Conservation (phyloP, 2,888 invertebrate species). For the Pecten maximus region DNA sequence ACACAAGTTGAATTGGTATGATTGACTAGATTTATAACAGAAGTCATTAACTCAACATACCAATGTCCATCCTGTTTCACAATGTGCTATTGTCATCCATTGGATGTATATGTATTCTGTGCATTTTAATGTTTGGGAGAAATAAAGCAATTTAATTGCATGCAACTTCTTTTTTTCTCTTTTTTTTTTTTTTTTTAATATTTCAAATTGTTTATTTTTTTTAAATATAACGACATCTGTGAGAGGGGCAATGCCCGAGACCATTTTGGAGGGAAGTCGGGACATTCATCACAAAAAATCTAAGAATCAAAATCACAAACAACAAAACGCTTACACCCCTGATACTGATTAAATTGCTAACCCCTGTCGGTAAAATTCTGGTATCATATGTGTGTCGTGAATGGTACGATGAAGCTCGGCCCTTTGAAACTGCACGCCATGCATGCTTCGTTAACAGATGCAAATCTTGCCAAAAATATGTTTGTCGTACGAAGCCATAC, state of each 20-base stretch:
- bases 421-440: constrained; percentile 23
- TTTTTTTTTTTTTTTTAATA: background rate
- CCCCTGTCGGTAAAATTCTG: background rate
- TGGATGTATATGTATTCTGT: too few species aligned
- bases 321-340: background rate
- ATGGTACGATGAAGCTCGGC: background rate
- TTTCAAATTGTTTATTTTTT: background rate
- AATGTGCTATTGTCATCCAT: too few species aligned
- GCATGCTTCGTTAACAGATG: constrained; percentile 33
- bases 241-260: background rate
- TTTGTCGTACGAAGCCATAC: constrained; percentile 25
- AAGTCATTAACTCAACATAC: too few species aligned
- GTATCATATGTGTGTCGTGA: constrained; percentile 4
- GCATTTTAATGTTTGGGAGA: too few species aligned
- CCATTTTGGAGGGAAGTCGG: constrained; percentile 10
- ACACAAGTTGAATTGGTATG: too few species aligned
- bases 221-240: background rate
- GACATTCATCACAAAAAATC: background rate
- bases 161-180: too few species aligned
- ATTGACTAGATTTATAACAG: too few species aligned
- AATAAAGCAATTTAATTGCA: too few species aligned
- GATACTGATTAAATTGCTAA: background rate
- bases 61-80: too few species aligned
- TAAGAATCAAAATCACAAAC: constrained; percentile 1
- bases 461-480: constrained; percentile 33